A percentile compares a stretch with the other conserved stretches of the same genome.
Evolutionary conservation across 1,140 invertebrate species (phyloP).

Genomic region (Drosophila sp.): DNA sequence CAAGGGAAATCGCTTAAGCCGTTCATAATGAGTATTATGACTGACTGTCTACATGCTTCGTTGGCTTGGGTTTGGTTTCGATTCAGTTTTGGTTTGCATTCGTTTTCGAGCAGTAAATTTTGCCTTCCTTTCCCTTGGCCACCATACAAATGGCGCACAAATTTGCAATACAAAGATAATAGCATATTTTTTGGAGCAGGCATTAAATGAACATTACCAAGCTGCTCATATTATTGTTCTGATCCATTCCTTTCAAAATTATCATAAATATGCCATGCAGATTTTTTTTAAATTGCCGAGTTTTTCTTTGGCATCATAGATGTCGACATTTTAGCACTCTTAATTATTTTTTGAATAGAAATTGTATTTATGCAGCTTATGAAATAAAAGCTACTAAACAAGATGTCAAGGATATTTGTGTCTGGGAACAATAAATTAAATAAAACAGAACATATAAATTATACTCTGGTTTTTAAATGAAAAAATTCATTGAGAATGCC

Average conservation of each 20-base stretch:
- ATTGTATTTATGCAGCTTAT: too few species aligned
- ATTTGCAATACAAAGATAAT: constrained; percentile 28
- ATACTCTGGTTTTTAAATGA: too few species aligned
- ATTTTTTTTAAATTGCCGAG: background rate
- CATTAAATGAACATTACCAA: constrained; percentile 17
- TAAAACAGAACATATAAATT: too few species aligned
- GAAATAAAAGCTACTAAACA: too few species aligned
- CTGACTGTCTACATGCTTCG: constrained; percentile 28
- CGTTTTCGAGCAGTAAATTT: constrained; percentile 5
- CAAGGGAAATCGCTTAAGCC: constrained; percentile 84
- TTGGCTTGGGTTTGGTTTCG: constrained; percentile 10
- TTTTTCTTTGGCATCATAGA: too few species aligned
- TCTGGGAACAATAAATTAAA: too few species aligned
- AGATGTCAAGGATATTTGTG: too few species aligned
- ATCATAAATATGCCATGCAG: background rate
- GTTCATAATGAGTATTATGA: constrained; percentile 84
- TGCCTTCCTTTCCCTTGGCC: background rate
- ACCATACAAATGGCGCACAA: constrained; percentile 14
- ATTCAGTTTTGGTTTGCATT: constrained; percentile 16
- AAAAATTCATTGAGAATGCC: too few species aligned
- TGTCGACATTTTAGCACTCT: too few species aligned
- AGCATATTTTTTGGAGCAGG: constrained; percentile 18
- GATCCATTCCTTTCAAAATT: too few species aligned
- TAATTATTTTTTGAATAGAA: too few species aligned
- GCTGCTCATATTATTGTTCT: too few species aligned